phyloP scores from a whole-genome alignment of 2,888 invertebrate genomes.

The Protula sp. region DNA sequence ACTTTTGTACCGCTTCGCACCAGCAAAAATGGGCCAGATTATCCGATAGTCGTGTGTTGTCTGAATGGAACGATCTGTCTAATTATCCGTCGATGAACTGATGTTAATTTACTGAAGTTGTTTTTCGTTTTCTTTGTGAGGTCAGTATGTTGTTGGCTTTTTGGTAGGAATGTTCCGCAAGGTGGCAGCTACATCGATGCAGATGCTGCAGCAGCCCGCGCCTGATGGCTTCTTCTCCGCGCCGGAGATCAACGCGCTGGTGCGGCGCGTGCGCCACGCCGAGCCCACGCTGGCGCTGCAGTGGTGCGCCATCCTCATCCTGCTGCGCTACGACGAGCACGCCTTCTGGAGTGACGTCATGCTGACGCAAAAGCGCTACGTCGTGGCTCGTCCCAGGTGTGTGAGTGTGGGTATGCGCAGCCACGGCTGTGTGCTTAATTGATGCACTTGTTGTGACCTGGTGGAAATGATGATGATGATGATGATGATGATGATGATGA shows the following conservation, averaged over 20 bases:
- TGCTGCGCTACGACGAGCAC: slow-evolving; percentile 67
- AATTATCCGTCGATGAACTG: too few species aligned
- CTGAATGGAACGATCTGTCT: too few species aligned
- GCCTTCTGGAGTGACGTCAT: slow-evolving; percentile 67
- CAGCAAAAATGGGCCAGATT: too few species aligned
- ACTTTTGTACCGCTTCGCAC: too few species aligned
- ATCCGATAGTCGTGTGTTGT: too few species aligned
- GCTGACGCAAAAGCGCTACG: slow-evolving; percentile 44
- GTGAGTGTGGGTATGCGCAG: slow-evolving; percentile 22
- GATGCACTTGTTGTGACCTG: too few species aligned
- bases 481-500: neutral
- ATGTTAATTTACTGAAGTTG: too few species aligned
- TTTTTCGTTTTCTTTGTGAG: too few species aligned
- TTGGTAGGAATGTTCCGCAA: slow-evolving; percentile 49
- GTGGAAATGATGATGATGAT: too few species aligned
- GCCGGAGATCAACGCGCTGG: slow-evolving; percentile 39
- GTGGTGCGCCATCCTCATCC: slow-evolving; percentile 73
- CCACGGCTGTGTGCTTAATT: neutral
- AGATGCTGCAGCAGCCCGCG: slow-evolving; percentile 44
- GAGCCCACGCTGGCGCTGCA: slow-evolving; percentile 69
- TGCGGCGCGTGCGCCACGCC: slow-evolving; percentile 32
- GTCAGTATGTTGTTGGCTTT: neutral
- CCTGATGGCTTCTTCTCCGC: slow-evolving; percentile 48
- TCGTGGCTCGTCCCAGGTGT: slow-evolving; percentile 53
- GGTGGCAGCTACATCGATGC: slow-evolving; percentile 60